Conservation (phyloP, 2,113 vertebrate species). For the Centropus unirufus region DNA sequence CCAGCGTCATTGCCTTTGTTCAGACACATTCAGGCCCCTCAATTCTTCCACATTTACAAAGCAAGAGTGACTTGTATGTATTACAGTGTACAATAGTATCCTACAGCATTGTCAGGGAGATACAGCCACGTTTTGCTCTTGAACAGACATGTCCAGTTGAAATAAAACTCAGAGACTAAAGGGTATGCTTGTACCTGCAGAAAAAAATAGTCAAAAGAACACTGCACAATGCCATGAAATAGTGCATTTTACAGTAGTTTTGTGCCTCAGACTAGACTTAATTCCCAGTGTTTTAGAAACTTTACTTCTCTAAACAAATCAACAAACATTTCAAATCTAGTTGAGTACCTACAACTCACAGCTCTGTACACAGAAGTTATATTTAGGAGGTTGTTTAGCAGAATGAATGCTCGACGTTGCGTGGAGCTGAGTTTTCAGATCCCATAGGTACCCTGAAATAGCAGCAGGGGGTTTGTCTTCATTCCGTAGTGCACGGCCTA, state of each 20-base stretch:
- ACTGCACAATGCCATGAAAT: not conserved
- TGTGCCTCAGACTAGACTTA: not conserved
- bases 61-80: not conserved
- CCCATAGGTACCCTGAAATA: not conserved
- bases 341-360: not conserved
- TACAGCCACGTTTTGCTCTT: not conserved
- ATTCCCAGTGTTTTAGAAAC: not conserved
- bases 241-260: not conserved
- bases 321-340: not conserved
- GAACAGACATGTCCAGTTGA: not conserved
- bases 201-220: not conserved
- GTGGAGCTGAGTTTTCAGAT: not conserved
- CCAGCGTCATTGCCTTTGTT: not conserved
- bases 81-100: not conserved
- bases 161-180: not conserved
- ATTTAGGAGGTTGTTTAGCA: not conserved
- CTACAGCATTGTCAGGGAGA: not conserved
- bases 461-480: not conserved
- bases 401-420: not conserved
- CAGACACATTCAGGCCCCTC: not conserved
- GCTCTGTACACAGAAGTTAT: not conserved
- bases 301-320: not conserved
- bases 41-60: not conserved
- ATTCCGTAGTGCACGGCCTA: not conserved
- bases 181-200: not conserved